Evolutionary conservation across 2,113 vertebrate genomes (phyloP), one percentile per base, ranked within the genome.

Genomic region (Phycodurus eques): DNA sequence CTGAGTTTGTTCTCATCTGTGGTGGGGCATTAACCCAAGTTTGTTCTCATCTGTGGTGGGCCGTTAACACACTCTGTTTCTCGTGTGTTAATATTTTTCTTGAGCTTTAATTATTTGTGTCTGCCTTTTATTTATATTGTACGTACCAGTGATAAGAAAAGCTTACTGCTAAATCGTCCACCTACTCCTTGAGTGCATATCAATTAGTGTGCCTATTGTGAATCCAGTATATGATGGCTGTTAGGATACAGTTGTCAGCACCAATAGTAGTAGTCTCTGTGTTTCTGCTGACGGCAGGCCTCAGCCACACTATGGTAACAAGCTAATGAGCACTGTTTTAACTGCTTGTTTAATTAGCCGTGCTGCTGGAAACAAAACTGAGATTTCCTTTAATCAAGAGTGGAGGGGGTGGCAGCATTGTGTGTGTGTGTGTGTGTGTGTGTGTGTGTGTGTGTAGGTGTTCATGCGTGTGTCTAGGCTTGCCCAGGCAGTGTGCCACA

Each of bases 341-440:
- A 92, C 92, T 84, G 91, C 87, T 87, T 76, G 80, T 87, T 92
- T 93, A 93, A 94, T 93, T 93, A 93, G 90, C 84, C 78, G 51
- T 88, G 90, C 88, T 89, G 91, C 89, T 92, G 87, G 91, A 92
- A 90, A 92, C 91, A 92, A 90, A 90, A 90, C 90, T 87, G 90
- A 81, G 88, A 90, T 92, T 93, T 93, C 88, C 92, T 90, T 92
- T 93, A 91, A 93, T 93, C 90, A 93, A 83, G 87, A 79, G 66
- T 63, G 59, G 72, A 74, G 84, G 74, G 77, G 62, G 27, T 79
- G 74, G 31, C 72, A 83, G 74, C 71, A 43, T 81, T 5, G 75
- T 73, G 80, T 39, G 73, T 75, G 75, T 76, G 79, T 75, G 35
- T 39, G 35, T 39, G 73, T 75, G 75, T 76, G 79, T 75, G 35